Percentiles rank a stretch among this genome's conserved stretches.
phyloP scores from a whole-genome alignment of 2,888 invertebrate genomes.

The Pinctada fucata region DNA sequence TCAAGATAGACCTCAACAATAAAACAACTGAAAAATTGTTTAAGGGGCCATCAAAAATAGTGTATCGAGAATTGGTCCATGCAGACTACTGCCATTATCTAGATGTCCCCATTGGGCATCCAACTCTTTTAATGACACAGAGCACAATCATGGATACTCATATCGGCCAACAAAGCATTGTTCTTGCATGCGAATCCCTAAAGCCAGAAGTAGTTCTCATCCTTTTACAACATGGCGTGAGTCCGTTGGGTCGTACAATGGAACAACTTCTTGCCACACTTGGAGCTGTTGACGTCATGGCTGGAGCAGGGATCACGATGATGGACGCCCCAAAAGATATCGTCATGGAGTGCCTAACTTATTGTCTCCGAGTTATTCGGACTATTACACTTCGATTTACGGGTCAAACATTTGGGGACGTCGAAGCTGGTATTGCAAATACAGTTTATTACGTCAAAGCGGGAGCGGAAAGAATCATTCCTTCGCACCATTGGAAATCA shows the following conservation, averaged over 20 bases:
- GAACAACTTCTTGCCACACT: constrained; percentile 38
- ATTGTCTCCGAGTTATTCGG: constrained; percentile 40
- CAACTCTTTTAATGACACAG: constrained; percentile 41
- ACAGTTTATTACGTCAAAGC: constrained; percentile 42
- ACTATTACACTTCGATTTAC: constrained; percentile 38
- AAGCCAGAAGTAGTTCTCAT: constrained; percentile 41
- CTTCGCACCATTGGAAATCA: constrained; percentile 39
- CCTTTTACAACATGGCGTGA: constrained; percentile 41
- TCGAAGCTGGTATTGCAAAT: constrained; percentile 20
- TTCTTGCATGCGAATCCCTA: constrained; percentile 42
- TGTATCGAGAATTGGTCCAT: constrained; percentile 24
- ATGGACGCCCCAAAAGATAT: constrained; percentile 36
- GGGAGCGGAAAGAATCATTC: constrained; percentile 36
- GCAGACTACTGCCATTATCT: constrained; percentile 34
- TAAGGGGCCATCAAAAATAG: constrained; percentile 34
- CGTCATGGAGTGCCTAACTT: constrained; percentile 35
- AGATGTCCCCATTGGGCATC: constrained; percentile 49
- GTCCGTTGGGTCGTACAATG: constrained; percentile 43
- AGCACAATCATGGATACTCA: constrained; percentile 28
- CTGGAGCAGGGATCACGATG: constrained; percentile 28
- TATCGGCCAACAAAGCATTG: constrained; percentile 35
- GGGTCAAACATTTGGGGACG: constrained; percentile 43
- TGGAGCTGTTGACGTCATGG: constrained; percentile 38
- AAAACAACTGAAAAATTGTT: constrained; percentile 36
- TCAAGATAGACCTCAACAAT: constrained; percentile 36